Evolutionary conservation across 2,113 vertebrate genomes (phyloP).

Genomic region (Recurvirostra avosetta): DNA sequence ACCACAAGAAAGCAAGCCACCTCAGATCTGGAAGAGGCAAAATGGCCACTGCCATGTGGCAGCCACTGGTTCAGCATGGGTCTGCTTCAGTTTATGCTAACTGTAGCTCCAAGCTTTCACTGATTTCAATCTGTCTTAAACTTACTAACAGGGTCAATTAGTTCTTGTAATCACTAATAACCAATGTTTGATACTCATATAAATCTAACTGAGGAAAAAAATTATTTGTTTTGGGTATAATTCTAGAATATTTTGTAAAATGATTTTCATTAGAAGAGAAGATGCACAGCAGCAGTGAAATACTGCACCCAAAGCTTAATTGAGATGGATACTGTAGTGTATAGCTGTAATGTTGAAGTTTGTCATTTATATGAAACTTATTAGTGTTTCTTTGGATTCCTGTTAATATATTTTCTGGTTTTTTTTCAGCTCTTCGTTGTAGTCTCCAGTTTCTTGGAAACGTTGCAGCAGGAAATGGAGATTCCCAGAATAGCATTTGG

Average conservation of each 20-base stretch:
- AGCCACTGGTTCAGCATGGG: neutral
- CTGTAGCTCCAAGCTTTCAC: neutral
- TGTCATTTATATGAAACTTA: neutral
- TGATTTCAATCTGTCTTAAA: neutral
- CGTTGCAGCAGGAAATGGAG: conserved; percentile 85
- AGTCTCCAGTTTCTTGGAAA: conserved; percentile 96
- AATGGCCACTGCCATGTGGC: neutral
- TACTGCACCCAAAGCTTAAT: neutral
- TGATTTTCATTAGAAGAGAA: neutral
- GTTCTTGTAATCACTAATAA: neutral
- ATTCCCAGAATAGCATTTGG: conserved; percentile 87
- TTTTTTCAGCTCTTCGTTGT: conserved; percentile 84
- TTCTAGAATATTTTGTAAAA: neutral
- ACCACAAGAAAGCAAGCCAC: neutral
- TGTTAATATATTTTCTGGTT: neutral
- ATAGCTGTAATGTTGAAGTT: neutral
- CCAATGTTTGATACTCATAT: neutral
- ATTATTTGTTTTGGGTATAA: neutral
- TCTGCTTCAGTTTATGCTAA: neutral
- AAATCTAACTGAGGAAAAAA: neutral
- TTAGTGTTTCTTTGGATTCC: neutral
- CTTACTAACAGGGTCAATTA: neutral
- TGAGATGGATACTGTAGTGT: neutral
- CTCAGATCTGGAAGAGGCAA: neutral
- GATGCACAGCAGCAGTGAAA: neutral